Evolutionary conservation across 2,888 invertebrate genomes (phyloP), one percentile per base, ranked within the genome.

Genomic region (Julus scandinavius): DNA sequence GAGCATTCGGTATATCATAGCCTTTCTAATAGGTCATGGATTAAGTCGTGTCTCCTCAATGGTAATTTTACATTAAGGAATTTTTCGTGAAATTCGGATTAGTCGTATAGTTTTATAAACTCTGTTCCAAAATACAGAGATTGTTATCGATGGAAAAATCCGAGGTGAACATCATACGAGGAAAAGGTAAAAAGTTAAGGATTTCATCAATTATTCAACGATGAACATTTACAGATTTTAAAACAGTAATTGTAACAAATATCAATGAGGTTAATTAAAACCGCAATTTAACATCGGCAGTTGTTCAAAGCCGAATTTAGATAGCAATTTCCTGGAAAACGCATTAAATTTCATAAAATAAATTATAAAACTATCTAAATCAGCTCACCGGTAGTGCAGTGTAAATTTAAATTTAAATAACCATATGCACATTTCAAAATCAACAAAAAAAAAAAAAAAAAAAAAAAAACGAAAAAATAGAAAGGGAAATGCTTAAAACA

Each of bases 71-170:
- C 72, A 72, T 5, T 72, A 29, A 72, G 29, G 29, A 72, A 29
- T 72, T 20, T 72, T 29, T 72, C 72, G 72, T 72, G n/a, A 72
- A 29, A 72, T 72, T 72, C 72, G 72, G 72, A 29, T 29, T 29
- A 29, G 29, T 29, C 29, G 29, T 29, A 29, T 29, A 29, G 29
- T 72, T 29, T 6, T n/a, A 54, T 54, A 63, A 6, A 63, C 45
- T 29, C 7, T 20, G 29, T 72, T 63, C n/a, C 63, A 20, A 63
- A 63, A 4, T 20, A 63, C 9, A 4, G 5, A 0, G 15, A 20
- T 63, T 63, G n/a, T 63, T 20, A n/a, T 63, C n/a, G 63, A 63
- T 4, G n/a, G 63, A 20, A n/a, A 4, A 63, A 63, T 63, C 63
- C 5, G 3, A 20, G 3, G 20, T 20, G 20, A 63, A 63, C 7